Percentiles rank a stretch among this genome's conserved stretches.
These are phyloP conservation scores for roundworm (Caenorhabditis elegans) DNA, from an alignment of 1,140 invertebrate genomes.

Conservation along the genomic window WBcel235 BX284602.5:14955501-14956000, in stretches of 20 bases:
- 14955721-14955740: no score
- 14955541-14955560: not conserved
- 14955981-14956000: not conserved
- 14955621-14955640: not conserved
- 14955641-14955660: not conserved
- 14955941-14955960: not conserved
- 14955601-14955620: not conserved
- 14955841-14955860: no score
- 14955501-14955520: not conserved
- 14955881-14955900: not conserved
- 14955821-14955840: no score
- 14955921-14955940: not conserved
- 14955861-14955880: not conserved
- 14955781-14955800: no score
- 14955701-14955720: no score
- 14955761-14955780: no score
- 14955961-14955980: not conserved
- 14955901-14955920: not conserved
- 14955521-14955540: not conserved
- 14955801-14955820: no score
- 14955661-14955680: not conserved
- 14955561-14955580: no score
- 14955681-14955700: not conserved
- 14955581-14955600: conserved; percentile 2
- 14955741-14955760: no score